Evolutionary conservation across 2,888 invertebrate species (phyloP).

Genomic region (Agapostemon virescens): DNA sequence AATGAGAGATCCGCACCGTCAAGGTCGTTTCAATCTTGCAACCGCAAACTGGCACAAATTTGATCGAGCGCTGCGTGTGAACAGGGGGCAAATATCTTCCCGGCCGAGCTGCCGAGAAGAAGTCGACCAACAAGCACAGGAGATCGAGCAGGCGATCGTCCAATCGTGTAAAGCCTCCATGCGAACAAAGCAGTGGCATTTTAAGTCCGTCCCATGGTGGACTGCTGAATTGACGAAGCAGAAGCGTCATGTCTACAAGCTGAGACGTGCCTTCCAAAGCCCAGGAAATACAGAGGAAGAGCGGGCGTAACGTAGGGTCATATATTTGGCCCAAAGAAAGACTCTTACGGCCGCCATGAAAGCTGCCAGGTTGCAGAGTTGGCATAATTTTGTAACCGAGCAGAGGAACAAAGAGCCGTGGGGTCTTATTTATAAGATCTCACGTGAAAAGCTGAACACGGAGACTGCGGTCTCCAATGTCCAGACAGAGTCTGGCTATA

Average conservation of each 20-base stretch:
- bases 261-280: background rate
- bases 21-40: background rate
- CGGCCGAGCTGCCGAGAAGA: too few species aligned
- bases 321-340: background rate
- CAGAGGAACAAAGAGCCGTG: background rate
- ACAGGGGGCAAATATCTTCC: too few species aligned
- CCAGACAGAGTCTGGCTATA: background rate
- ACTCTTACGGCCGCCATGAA: background rate
- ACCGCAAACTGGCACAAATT: too few species aligned
- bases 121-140: too few species aligned
- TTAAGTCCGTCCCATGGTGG: background rate
- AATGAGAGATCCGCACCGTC: background rate
- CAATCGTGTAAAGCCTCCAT: background rate
- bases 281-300: background rate
- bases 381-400: background rate
- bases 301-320: background rate
- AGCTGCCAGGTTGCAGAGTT: background rate
- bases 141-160: background rate
- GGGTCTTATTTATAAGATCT: conserved; percentile 12
- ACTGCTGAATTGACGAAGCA: background rate
- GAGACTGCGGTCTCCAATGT: background rate
- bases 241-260: too few species aligned
- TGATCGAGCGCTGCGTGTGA: too few species aligned
- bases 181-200: background rate
- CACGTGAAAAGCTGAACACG: background rate